Evolutionary conservation across 2,888 invertebrate species (phyloP), one percentile per base, ranked within the genome.

Genomic region (Acheta domesticus): DNA sequence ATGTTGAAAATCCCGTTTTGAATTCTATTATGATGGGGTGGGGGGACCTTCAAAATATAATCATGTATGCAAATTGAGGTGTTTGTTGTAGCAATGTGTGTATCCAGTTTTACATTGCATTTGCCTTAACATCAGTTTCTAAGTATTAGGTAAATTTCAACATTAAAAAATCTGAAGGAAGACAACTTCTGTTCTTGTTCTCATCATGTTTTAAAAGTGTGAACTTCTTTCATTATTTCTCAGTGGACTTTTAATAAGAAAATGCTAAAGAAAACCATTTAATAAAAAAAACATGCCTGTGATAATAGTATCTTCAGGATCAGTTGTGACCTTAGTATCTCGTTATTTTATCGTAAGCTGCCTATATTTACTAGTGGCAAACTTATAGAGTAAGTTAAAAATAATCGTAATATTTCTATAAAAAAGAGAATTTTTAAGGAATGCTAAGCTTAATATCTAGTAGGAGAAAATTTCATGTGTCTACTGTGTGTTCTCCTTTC

Each of bases 271-370:
- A 75, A 62, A 78, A 80, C 12, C 19, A 77, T 79, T 80, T 48
- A 75, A 77, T 81, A 85, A 86, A 62, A 62, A 62, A 88, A 89
- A 89, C 89, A 90, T 89, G 90, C 91, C 91, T 91, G 91, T 91
- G 91, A 91, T 91, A 91, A 90, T 90, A 90, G 90, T 90, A 90
- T 90, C 89, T 90, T 90, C 90, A 90, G 90, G 90, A 90, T 90
- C 90, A 90, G 90, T 90, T 90, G 90, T 90, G 90, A 90, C 90
- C 89, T 90, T 90, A 89, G 89, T 90, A 89, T 82, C 81, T 82
- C 81, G 82, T 83, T 82, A 80, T 82, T 83, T 82, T 81, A 81
- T 81, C 81, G 80, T 81, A 79, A 75, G 83, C 82, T 82, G 82
- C 90, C 89, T 89, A 86, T 86, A 86, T 86, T 84, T 82, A 83